phyloP scores from a whole-genome alignment of 1,140 invertebrate species.

The Euschistus heros region DNA sequence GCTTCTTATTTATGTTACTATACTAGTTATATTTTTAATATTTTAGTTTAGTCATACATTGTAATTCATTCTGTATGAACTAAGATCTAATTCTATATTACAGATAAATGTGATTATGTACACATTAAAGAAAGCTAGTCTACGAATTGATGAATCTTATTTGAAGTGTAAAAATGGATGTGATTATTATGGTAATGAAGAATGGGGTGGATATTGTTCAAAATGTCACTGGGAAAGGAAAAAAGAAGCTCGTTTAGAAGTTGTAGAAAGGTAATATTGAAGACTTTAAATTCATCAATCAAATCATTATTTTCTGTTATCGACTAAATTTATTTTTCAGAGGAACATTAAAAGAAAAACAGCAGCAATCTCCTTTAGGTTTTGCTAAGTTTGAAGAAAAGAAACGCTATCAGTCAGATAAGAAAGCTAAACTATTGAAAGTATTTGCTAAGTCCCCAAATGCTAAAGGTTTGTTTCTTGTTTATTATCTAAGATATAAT shows the following conservation, averaged over 20 bases:
- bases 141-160: constrained; percentile 72
- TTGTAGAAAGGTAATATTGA: constrained; percentile 11
- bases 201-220: constrained; percentile 95
- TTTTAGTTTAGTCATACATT: too few species aligned
- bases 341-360: constrained; percentile 16
- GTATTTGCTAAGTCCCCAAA: constrained; percentile 62
- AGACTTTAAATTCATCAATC: background rate
- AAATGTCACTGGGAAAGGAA: constrained; percentile 64
- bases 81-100: background rate
- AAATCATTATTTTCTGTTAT: background rate
- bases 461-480: constrained; percentile 38
- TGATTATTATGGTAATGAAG: constrained; percentile 92
- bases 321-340: background rate
- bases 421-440: constrained; percentile 65
- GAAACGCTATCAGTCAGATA: constrained; percentile 64
- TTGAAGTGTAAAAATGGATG: constrained; percentile 91
- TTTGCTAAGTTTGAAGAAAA: constrained; percentile 83
- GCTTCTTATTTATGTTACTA: too few species aligned
- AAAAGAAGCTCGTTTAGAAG: constrained; percentile 1
- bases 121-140: constrained; percentile 55
- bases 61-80: too few species aligned
- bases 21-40: too few species aligned
- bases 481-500: background rate
- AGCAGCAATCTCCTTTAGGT: constrained; percentile 32
- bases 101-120: constrained; percentile 42